Conservation (phyloP, 2,888 invertebrate species). For the Parelbella ahira region DNA sequence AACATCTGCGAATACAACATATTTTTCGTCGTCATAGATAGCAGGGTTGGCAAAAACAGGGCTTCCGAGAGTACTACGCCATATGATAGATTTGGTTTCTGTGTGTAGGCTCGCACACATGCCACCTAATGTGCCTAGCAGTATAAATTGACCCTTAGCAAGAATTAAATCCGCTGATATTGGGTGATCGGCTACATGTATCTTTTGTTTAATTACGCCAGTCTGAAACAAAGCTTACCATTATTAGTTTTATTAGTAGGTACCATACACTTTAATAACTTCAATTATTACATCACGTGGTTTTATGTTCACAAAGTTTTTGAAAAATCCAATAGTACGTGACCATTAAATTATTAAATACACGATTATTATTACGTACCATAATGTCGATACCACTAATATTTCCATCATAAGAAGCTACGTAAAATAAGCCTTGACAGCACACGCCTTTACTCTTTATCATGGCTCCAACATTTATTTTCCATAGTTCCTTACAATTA, state of each 20-base stretch:
- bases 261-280: no score
- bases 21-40: slow-evolving; percentile 75
- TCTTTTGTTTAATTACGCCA: slow-evolving; percentile 58
- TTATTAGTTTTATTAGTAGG: no score
- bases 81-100: slow-evolving; percentile 74
- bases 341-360: no score
- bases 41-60: slow-evolving; percentile 85
- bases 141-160: slow-evolving; percentile 57
- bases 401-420: slow-evolving; percentile 87
- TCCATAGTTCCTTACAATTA: slow-evolving; percentile 81
- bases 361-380: slow-evolving; percentile 75
- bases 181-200: slow-evolving; percentile 59
- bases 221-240: slow-evolving; percentile 49
- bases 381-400: slow-evolving; percentile 79
- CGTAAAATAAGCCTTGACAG: slow-evolving; percentile 68
- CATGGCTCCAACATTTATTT: slow-evolving; percentile 79
- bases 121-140: slow-evolving; percentile 81
- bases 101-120: slow-evolving; percentile 76
- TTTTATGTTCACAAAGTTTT: no score
- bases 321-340: no score
- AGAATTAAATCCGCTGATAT: slow-evolving; percentile 71
- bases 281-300: no score
- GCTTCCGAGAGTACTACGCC: slow-evolving; percentile 79
- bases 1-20: slow-evolving; percentile 79
- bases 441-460: slow-evolving; percentile 82